Evolutionary conservation across 2,113 vertebrate species (phyloP).

Genomic region (Syngnathus typhle): DNA sequence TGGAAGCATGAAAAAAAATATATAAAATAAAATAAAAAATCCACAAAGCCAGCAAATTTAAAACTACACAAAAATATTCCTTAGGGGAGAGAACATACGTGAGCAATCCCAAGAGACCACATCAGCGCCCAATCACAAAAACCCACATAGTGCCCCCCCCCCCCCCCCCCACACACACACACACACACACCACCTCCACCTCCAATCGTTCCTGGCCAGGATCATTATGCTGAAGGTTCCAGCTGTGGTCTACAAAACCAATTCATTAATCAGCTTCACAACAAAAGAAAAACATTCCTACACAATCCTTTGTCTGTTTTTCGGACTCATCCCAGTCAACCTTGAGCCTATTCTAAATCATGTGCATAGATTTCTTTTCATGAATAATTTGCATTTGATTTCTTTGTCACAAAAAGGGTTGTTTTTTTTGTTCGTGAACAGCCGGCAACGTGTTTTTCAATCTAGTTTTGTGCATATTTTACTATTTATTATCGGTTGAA

Average conservation of each 20-base stretch:
- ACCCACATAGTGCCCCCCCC: no score
- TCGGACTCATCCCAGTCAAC: slow-evolving; percentile 21
- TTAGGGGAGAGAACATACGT: not conserved
- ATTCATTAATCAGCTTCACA: slow-evolving; percentile 56
- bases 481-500: no score
- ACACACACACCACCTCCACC: slow-evolving; percentile 21
- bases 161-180: no score
- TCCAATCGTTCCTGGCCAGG: slow-evolving; percentile 9
- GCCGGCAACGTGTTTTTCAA: no score
- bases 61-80: not conserved
- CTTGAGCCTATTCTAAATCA: not conserved
- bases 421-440: not conserved
- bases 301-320: slow-evolving; percentile 38
- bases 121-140: no score
- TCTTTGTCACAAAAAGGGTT: not conserved
- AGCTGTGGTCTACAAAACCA: slow-evolving; percentile 44
- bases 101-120: not conserved
- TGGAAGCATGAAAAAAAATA: not conserved
- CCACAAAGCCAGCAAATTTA: not conserved
- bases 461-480: no score
- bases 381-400: not conserved
- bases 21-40: not conserved
- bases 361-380: not conserved
- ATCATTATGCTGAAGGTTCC: slow-evolving; percentile 44
- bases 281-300: slow-evolving; percentile 57